Percentiles rank a stretch among this genome's conserved stretches.
These are phyloP conservation scores for Hirudo medicinalis DNA, from an alignment of 1,140 invertebrate species.

Conservation along the genomic window DNA sequence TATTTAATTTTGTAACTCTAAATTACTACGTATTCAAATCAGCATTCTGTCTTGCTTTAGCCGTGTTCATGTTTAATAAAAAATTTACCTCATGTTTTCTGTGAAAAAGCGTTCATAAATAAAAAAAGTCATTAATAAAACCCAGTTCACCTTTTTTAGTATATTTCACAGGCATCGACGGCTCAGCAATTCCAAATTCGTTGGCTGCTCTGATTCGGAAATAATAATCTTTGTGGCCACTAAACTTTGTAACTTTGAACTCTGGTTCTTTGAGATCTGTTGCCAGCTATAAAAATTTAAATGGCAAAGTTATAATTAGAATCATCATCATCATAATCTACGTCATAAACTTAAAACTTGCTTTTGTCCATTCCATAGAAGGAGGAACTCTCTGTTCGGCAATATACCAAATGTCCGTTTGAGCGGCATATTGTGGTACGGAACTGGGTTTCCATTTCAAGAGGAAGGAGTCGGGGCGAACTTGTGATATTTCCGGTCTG, in stretches of 20 bases:
- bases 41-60: background rate
- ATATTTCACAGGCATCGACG: conserved; percentile 29
- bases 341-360: background rate
- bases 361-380: conserved; percentile 18
- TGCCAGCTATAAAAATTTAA: conserved; percentile 11
- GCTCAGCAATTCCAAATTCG: conserved; percentile 46
- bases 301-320: no score
- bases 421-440: conserved; percentile 21
- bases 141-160: conserved; percentile 30
- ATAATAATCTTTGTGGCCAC: conserved; percentile 76
- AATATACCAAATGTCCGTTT: conserved; percentile 23
- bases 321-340: no score
- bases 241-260: conserved; percentile 63
- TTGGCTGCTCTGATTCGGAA: conserved; percentile 91
- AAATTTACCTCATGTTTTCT: no score
- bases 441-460: conserved; percentile 22
- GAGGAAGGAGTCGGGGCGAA: conserved; percentile 15
- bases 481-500: conserved; percentile 19
- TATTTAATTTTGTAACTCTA: background rate
- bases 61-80: no score
- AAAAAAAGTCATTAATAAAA: no score
- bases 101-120: no score
- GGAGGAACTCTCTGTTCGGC: conserved; percentile 21
- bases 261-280: conserved; percentile 21
- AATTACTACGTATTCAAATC: background rate